A percentile compares a stretch with the other conserved stretches of the same genome.
phyloP scores from a whole-genome alignment of 2,113 vertebrate species.

The Brienomyrus brachyistius region DNA sequence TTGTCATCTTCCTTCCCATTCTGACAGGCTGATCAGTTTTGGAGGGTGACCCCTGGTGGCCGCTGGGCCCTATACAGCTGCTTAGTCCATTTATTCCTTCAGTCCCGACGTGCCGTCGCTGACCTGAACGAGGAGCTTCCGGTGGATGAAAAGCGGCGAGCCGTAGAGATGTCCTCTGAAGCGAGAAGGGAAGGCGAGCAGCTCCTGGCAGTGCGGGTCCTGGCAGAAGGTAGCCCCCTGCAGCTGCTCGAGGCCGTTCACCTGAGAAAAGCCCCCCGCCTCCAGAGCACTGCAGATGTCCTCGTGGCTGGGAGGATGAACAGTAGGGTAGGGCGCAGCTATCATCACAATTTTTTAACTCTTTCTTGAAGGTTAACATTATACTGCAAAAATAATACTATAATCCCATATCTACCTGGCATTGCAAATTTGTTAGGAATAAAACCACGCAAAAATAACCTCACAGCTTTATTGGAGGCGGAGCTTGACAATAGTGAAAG shows the following conservation, averaged over 20 bases:
- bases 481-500: background rate
- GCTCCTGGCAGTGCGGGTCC: slow-evolving; percentile 75
- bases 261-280: slow-evolving; percentile 58
- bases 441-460: background rate
- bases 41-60: background rate
- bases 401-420: background rate
- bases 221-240: slow-evolving; percentile 57
- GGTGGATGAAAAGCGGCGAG: slow-evolving; percentile 55
- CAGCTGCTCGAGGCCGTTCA: slow-evolving; percentile 51
- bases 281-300: slow-evolving; percentile 62
- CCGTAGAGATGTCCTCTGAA: slow-evolving; percentile 58
- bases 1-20: background rate
- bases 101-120: slow-evolving; percentile 12
- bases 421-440: background rate
- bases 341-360: background rate
- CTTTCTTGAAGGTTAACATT: background rate
- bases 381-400: background rate
- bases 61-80: background rate
- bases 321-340: background rate
- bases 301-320: slow-evolving; percentile 58
- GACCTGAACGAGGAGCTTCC: slow-evolving; percentile 77
- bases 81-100: background rate
- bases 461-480: background rate
- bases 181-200: slow-evolving; percentile 70
- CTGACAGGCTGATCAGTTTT: background rate